phyloP scores from a whole-genome alignment of 2,888 invertebrate genomes.

The Agonopterix alstromeriana region DNA sequence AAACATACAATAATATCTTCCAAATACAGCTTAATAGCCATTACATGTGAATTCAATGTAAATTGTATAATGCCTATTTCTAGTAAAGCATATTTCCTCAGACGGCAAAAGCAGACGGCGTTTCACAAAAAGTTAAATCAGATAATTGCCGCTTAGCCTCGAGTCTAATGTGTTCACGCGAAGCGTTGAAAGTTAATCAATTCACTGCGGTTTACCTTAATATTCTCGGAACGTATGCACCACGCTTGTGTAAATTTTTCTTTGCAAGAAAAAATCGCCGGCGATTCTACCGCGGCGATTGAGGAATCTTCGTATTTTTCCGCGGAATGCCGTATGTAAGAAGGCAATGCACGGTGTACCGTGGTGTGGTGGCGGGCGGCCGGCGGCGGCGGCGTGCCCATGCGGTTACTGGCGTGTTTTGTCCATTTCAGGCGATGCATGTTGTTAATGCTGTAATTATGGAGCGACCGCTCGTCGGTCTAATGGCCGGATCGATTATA shows the following conservation, averaged over 20 bases:
- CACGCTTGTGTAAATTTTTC: slow-evolving; percentile 18
- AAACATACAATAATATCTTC: no score
- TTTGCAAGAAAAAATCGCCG: slow-evolving; percentile 21
- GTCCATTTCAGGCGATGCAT: slow-evolving; percentile 50
- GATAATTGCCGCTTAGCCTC: slow-evolving; percentile 10
- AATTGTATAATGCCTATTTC: neutral
- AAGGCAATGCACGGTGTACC: slow-evolving; percentile 8
- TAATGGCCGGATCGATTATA: slow-evolving; percentile 43
- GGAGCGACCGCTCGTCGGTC: slow-evolving; percentile 30
- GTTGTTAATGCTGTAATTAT: slow-evolving; percentile 51
- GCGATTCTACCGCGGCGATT: slow-evolving; percentile 23
- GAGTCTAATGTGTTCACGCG: slow-evolving; percentile 18
- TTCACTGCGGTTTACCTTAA: slow-evolving; percentile 28
- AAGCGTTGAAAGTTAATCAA: slow-evolving; percentile 31
- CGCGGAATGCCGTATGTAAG: slow-evolving; percentile 23
- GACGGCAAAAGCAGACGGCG: neutral
- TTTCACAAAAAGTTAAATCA: slow-evolving; percentile 9
- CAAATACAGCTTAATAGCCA: no score
- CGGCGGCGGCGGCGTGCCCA: slow-evolving; percentile 19
- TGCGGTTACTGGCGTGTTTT: slow-evolving; percentile 37
- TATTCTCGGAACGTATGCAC: slow-evolving; percentile 31
- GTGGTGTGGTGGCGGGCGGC: slow-evolving; percentile 21
- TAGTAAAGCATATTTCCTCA: neutral
- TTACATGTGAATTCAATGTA: no score
- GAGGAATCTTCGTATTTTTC: slow-evolving; percentile 36